Evolutionary conservation across 2,888 invertebrate genomes (phyloP), one percentile per base, ranked within the genome.

Genomic region (Heliconius erato): DNA sequence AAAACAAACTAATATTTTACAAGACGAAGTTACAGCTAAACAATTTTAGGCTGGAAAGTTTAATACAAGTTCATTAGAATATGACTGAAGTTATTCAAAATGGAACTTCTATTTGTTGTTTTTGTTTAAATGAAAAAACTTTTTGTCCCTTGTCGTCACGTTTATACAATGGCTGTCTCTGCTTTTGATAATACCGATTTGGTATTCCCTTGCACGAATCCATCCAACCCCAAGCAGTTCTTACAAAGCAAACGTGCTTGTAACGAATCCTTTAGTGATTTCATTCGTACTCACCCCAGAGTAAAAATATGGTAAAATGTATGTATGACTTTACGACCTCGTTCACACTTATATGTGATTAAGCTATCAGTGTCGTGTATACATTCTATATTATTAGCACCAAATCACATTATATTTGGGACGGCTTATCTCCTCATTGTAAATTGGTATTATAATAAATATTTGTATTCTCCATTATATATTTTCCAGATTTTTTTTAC

Each of bases 81-180:
- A 84, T 78, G 69, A 77, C 74, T 78, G 65, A 83, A 83, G 82
- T 84, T 83, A 82, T 72, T 83, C 79, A 49, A 16, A 59, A 54
- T 74, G 69, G 74, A 59, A 78, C 78, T 81, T 82, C 67, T 79
- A 74, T 67, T 84, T 81, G 81, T 83, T 82, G 81, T 80, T 77
- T 79, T 84, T 81, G 83, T 83, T 83, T 74, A 92, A 91, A 93
- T 93, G 91, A 92, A 92, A 93, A 92, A 93, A 93, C 91, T 93
- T 92, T 88, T 86, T 86, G 88, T 89, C 88, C 88, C 86, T 86
- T 85, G 83, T 88, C 89, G 87, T 88, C 90, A 90, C 89, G 89
- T 91, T 92, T 89, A 83, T 80, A 86, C 86, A 85, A 86, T 86
- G 87, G 80, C 83, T 40, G 40, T 40, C 40, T 84, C 85, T 85